Percentiles rank a stretch among this genome's conserved stretches.
phyloP scores from a whole-genome alignment of 2,113 vertebrate genomes.

The Antechinus flavipes region DNA sequence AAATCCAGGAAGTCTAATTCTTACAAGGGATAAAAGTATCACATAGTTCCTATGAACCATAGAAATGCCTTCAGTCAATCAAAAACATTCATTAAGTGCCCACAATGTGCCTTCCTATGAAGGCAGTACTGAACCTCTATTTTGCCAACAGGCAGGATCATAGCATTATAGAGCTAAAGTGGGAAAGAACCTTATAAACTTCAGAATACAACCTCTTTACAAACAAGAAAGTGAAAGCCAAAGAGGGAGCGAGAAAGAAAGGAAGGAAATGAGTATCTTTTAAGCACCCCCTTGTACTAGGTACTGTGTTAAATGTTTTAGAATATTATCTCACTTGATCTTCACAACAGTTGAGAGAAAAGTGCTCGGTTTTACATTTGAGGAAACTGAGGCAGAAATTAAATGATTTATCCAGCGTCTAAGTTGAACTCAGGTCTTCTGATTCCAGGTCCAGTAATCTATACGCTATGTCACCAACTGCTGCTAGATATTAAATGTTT shows the following conservation, averaged over 20 bases:
- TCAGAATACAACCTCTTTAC: neutral
- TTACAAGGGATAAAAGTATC: neutral
- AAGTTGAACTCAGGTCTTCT: neutral
- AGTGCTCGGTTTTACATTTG: neutral
- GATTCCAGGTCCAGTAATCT: neutral
- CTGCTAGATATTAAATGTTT: neutral
- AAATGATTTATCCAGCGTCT: neutral
- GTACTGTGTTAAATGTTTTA: neutral
- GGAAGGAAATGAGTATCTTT: neutral
- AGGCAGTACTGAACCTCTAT: neutral
- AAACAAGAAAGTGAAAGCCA: neutral
- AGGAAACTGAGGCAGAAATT: neutral
- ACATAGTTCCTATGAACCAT: neutral
- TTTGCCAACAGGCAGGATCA: neutral
- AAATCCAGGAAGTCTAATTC: neutral
- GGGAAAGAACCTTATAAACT: neutral
- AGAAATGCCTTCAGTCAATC: neutral
- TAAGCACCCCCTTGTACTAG: neutral
- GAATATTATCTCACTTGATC: neutral
- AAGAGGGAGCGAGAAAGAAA: neutral
- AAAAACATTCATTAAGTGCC: neutral
- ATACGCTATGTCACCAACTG: neutral
- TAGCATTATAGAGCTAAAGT: neutral
- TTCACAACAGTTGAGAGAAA: neutral
- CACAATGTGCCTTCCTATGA: neutral